Conservation (phyloP, 2,113 vertebrate genomes). For the Sebastes schlegelii region DNA sequence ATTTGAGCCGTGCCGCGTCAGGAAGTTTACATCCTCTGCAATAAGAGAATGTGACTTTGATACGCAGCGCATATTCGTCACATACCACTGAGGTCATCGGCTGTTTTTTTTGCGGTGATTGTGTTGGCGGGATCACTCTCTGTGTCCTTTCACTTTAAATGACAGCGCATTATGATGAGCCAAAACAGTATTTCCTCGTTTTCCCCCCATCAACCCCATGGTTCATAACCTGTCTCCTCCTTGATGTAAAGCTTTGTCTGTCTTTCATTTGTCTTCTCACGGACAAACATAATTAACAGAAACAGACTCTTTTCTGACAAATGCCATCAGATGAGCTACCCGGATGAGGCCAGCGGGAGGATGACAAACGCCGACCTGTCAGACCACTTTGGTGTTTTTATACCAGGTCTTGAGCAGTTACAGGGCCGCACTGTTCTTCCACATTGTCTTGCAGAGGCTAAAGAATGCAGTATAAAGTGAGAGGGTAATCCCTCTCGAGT, state of each 20-base stretch:
- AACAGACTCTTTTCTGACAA: slow-evolving; percentile 23
- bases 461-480: slow-evolving; percentile 42
- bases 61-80: slow-evolving; percentile 11
- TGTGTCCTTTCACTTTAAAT: slow-evolving; percentile 32
- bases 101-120: slow-evolving; percentile 31
- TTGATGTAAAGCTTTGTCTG: neutral
- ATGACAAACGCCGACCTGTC: neutral
- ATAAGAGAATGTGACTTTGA: slow-evolving; percentile 39
- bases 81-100: slow-evolving; percentile 11
- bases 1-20: slow-evolving; percentile 5
- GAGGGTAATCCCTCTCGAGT: neutral
- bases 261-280: slow-evolving; percentile 18
- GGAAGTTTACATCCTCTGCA: slow-evolving; percentile 5
- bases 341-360: slow-evolving; percentile 17
- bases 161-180: slow-evolving; percentile 20
- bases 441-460: slow-evolving; percentile 5
- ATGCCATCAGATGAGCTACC: slow-evolving; percentile 25
- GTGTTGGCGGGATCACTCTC: slow-evolving; percentile 29
- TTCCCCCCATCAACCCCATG: neutral
- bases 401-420: slow-evolving; percentile 24
- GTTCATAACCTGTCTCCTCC: slow-evolving; percentile 11
- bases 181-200: slow-evolving; percentile 37
- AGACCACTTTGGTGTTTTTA: slow-evolving; percentile 23
- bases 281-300: slow-evolving; percentile 20
- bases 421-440: slow-evolving; percentile 15